Conservation (phyloP, 2,888 invertebrate species). For the Salticus scenicus region DNA sequence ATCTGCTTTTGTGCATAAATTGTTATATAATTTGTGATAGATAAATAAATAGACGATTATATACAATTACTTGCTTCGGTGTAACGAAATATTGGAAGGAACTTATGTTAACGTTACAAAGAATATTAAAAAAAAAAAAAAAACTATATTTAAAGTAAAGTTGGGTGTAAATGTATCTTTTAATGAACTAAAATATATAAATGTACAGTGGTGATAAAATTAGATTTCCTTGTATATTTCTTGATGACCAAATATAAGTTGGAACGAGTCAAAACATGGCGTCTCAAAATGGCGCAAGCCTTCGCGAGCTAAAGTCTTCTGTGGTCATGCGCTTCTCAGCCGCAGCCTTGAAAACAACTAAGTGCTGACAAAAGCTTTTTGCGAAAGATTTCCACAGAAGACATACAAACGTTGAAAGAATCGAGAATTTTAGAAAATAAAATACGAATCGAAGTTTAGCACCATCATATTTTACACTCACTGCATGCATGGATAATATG, state of each 20-base stretch:
- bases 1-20: background rate
- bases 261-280: slow-evolving; percentile 48
- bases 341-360: slow-evolving; percentile 42
- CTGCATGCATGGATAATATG: background rate
- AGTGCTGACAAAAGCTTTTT: slow-evolving; percentile 43
- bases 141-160: slow-evolving; percentile 3
- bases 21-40: slow-evolving; percentile 4
- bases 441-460: slow-evolving; percentile 37
- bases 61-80: background rate
- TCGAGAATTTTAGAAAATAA: slow-evolving; percentile 23
- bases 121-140: background rate
- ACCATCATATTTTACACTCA: slow-evolving; percentile 43
- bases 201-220: slow-evolving; percentile 7
- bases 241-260: slow-evolving; percentile 51
- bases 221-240: slow-evolving; percentile 28
- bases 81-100: background rate
- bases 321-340: slow-evolving; percentile 18
- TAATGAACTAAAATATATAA: background rate
- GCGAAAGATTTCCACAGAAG: slow-evolving; percentile 24
- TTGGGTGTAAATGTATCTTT: slow-evolving; percentile 8
- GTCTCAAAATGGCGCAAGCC: slow-evolving; percentile 33
- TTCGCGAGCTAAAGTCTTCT: slow-evolving; percentile 18
- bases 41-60: background rate
- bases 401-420: slow-evolving; percentile 21
- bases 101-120: background rate